Conservation (phyloP, 2,797 vertebrate species). For the Eptatretus atami region DNA sequence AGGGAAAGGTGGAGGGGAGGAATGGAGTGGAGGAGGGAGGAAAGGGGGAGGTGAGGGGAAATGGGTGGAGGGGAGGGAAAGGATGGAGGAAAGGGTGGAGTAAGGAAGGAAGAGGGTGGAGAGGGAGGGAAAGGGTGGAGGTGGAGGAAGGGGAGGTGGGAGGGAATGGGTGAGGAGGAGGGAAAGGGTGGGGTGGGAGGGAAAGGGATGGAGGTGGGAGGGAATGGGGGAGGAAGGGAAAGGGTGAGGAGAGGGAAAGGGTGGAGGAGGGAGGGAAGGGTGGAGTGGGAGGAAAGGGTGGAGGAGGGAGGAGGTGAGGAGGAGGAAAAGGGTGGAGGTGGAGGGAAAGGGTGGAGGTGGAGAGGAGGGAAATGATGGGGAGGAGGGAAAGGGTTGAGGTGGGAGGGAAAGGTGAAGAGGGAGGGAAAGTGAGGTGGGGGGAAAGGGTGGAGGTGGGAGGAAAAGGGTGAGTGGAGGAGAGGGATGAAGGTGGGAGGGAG, state of each 20-base stretch:
- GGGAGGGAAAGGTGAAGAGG: neutral
- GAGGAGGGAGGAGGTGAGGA: neutral
- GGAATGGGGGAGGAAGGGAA: too few relatives aligned
- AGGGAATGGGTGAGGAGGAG: too few relatives aligned
- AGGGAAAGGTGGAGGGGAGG: too few relatives aligned
- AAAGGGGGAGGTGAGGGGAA: too few relatives aligned
- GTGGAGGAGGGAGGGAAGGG: neutral
- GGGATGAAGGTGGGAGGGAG: neutral
- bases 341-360: neutral
- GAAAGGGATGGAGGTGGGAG: too few relatives aligned
- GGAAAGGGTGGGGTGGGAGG: too few relatives aligned
- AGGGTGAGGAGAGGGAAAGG: neutral
- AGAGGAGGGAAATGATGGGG: neutral
- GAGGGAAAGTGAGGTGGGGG: neutral
- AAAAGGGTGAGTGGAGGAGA: neutral
- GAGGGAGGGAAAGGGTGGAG: too few relatives aligned
- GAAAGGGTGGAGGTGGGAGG: neutral
- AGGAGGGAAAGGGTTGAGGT: neutral
- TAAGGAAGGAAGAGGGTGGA: too few relatives aligned
- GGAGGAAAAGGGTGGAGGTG: neutral
- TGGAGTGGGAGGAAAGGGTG: neutral
- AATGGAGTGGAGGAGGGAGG: too few relatives aligned
- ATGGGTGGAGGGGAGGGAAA: too few relatives aligned
- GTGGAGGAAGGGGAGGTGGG: too few relatives aligned
- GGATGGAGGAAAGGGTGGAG: too few relatives aligned